Evolutionary conservation across 1,140 invertebrate genomes (phyloP).

Genomic region (roundworm (Caenorhabditis elegans)): DNA sequence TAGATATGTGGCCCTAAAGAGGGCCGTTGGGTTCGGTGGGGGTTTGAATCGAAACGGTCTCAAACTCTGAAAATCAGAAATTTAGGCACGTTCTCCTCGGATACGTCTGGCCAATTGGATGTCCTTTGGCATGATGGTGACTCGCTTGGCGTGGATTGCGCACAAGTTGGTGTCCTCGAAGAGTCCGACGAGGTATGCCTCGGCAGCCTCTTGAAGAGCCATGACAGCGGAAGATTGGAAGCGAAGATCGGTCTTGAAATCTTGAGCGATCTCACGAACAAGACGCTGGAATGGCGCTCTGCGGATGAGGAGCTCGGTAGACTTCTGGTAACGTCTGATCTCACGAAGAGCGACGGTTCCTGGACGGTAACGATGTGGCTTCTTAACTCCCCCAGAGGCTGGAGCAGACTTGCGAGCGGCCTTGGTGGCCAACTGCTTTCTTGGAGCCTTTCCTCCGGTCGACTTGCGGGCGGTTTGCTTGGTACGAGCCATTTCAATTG

Average conservation of each 20-base stretch:
- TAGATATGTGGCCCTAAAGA: slow-evolving; percentile 69
- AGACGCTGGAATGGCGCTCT: too few species aligned
- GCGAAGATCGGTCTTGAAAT: too few species aligned
- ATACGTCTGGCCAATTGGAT: slow-evolving; percentile 82
- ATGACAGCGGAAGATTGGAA: too few species aligned
- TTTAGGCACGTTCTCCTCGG: slow-evolving; percentile 71
- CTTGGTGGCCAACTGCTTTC: slow-evolving; percentile 71
- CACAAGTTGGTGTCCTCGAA: slow-evolving; percentile 90
- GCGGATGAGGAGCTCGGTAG: too few species aligned
- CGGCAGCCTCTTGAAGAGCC: too few species aligned
- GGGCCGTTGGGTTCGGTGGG: slow-evolving; percentile 42
- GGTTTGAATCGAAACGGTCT: too few species aligned
- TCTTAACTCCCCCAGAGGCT: slow-evolving; percentile 77
- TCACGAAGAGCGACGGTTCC: slow-evolving; percentile 55
- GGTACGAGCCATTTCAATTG: slow-evolving; percentile 76
- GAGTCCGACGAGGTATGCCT: too few species aligned
- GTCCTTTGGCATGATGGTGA: slow-evolving; percentile 93
- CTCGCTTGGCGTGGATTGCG: slow-evolving; percentile 87
- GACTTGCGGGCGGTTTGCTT: slow-evolving; percentile 79
- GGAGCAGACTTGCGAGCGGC: slow-evolving; percentile 67
- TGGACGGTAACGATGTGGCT: slow-evolving; percentile 72
- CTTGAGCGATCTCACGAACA: too few species aligned
- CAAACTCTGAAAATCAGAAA: too few species aligned
- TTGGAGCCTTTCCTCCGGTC: slow-evolving; percentile 70
- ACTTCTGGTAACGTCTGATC: slow-evolving; percentile 70